Base-by-base conservation (phyloP, 2,797 vertebrate genomes). In the Sebastes goodei region DNA sequence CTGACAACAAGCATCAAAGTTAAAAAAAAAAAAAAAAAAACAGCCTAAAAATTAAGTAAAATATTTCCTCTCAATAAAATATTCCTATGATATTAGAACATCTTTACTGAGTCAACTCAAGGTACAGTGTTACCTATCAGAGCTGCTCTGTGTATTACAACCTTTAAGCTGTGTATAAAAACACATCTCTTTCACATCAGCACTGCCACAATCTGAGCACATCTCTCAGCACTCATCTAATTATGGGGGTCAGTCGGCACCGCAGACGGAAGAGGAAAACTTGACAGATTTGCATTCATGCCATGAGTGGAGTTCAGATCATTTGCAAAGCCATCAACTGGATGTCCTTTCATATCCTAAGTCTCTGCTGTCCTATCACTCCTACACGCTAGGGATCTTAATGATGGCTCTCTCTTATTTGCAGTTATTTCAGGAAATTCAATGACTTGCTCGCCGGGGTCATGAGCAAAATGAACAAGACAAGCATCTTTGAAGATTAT, bases 401-500 rank as follows among this genome's bases (percentile, higher is more conserved):
- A 95, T 94, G 93, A 94, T 74, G 91, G 84, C 91, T 89, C 93
- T 93, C 92, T 93, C 92, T 94, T 94, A 95, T 96, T 96, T 95
- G 94, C 92, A 94, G 96, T 95, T 95, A 93, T 94, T 95, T 95
- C 92, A 92, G 93, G 94, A 94, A 94, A 95, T 93, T 93, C 92
- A 89, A 86, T 91, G 94, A 94, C 95, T 94, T 93, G 88, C 93
- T 94, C 91, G 88, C 91, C 61, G 65, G 94, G 96, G 95, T 96
- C 95, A 95, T 88, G 90, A 94, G 89, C 91, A 91, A 95, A 96
- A 96, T 94, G 95, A 96, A 96, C 92, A 93, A 95, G 95, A 96
- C 95, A 95, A 96, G 95, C 94, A 95, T 95, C 95, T 96, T 95
- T 95, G 94, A 95, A 95, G 95, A 96, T 96, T 95, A 96, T 95